Evolutionary conservation across 1,140 invertebrate genomes (phyloP).

Genomic region (Dryas iulia): DNA sequence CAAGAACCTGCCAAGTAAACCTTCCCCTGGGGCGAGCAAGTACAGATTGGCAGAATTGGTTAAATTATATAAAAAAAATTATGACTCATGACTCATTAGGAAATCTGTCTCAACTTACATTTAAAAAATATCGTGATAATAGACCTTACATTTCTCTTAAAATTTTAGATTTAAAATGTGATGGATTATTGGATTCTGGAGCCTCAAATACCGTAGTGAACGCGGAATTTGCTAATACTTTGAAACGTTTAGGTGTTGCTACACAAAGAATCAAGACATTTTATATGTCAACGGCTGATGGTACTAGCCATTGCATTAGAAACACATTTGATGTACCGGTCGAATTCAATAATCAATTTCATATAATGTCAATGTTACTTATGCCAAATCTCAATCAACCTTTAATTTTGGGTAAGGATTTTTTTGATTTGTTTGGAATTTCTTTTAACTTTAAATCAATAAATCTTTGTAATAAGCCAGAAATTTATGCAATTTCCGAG

Average conservation of each 20-base stretch:
- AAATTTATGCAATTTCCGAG: neutral
- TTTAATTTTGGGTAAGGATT: slow-evolving; percentile 23
- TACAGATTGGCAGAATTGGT: slow-evolving; percentile 26
- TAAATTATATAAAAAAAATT: slow-evolving; percentile 1
- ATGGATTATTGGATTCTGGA: slow-evolving; percentile 25
- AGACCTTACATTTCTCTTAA: slow-evolving; percentile 24
- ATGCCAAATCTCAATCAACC: slow-evolving; percentile 14
- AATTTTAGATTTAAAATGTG: slow-evolving; percentile 18
- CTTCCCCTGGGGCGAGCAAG: slow-evolving; percentile 1
- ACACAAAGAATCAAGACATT: neutral
- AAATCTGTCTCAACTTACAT: slow-evolving; percentile 9
- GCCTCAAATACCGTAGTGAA: slow-evolving; percentile 22
- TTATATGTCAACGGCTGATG: neutral
- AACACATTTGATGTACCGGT: slow-evolving; percentile 7
- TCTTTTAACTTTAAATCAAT: slow-evolving; percentile 18
- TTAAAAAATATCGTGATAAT: slow-evolving; percentile 23
- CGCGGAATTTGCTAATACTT: slow-evolving; percentile 7
- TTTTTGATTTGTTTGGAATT: slow-evolving; percentile 25
- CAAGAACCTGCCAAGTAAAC: slow-evolving; percentile 20
- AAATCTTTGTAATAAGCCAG: neutral
- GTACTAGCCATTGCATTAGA: neutral
- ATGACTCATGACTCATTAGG: slow-evolving; percentile 14
- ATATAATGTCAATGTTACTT: slow-evolving; percentile 14
- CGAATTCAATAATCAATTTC: slow-evolving; percentile 19
- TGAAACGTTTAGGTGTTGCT: slow-evolving; percentile 17